A percentile compares a stretch with the other conserved stretches of the same genome.
phyloP scores from a whole-genome alignment of 2,797 vertebrate species.

The Simalia tracyae region DNA sequence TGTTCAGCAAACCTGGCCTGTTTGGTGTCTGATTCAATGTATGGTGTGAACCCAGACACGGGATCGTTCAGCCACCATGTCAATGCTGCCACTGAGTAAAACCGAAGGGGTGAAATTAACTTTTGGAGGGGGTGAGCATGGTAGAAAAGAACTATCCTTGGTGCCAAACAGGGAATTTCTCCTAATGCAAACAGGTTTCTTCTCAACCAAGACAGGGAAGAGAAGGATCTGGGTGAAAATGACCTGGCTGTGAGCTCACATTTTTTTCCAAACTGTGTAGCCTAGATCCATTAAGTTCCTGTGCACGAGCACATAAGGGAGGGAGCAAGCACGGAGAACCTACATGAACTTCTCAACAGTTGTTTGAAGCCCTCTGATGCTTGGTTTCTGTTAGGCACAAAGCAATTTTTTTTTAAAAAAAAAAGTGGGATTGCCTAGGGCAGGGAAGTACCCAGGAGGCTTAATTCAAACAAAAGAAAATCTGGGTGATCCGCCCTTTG shows the following conservation, averaged over 20 bases:
- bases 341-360: not conserved
- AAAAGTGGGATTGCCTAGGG: not conserved
- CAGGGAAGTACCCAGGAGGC: not conserved
- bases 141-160: not conserved
- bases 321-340: not conserved
- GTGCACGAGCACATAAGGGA: not conserved
- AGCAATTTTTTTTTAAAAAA: not conserved
- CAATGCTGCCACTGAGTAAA: not conserved
- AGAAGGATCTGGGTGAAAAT: not conserved
- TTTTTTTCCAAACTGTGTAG: fast-evolving
- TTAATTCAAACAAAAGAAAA: not conserved
- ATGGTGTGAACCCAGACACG: not conserved
- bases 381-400: not conserved
- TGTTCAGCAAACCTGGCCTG: not conserved
- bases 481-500: not conserved
- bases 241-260: not conserved
- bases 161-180: not conserved
- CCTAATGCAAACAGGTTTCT: not conserved
- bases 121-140: not conserved
- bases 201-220: not conserved
- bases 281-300: not conserved
- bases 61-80: not conserved
- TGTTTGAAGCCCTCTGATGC: not conserved
- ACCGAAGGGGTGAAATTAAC: not conserved
- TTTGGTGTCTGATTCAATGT: not conserved